Base-by-base conservation (phyloP, 2,797 vertebrate genomes). In the Urocyon cinereoargenteus region DNA sequence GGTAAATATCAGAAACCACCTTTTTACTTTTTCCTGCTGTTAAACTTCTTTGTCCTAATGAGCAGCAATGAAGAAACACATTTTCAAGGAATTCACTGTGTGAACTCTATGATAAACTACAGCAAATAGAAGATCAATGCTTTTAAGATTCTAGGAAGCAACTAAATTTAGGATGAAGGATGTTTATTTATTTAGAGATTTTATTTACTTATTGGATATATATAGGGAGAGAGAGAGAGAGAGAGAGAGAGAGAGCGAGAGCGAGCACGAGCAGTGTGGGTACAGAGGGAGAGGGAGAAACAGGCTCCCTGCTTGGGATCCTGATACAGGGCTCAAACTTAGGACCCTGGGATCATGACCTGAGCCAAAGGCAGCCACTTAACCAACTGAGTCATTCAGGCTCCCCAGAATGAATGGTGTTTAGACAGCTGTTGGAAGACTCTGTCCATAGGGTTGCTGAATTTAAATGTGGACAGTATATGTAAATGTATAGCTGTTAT, bases 61-160 rank as follows among this genome's bases (percentile, higher is more conserved):
- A 85, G 81, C 73, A 49, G 7, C 40, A 89, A 72, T 40, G 0
- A 87, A 79, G 24, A 83, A 83, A 75, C 66, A 62, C 6, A 64
- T 62, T 93, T 91, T 49, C 9, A 83, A 97, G 49, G 19, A n/a
- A 88, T 61, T 86, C 14, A 51, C 21, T 3, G 24, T 36, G 14
- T n/a, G n/a, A 86, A 86, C 73, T 88, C 4, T 77, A 16, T 78
- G 85, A 57, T 64, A 93, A 75, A 49, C 4, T 86, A 83, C 10
- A 89, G 22, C 2, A 83, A 73, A 45, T 49, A 62, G 70, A 92
- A 94, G 84, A 70, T 77, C 45, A 40, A 49, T 83, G 4, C 10
- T 68, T 91, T 96, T 78, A 16, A 49, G 24, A 91, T 45, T 73
- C 89, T 77, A 86, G 13, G 36, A 82, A 89, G 70, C 62, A 93